Evolutionary conservation across 2,888 invertebrate species (phyloP), one percentile per base, ranked within the genome.

Genomic region (Acronicta alni): DNA sequence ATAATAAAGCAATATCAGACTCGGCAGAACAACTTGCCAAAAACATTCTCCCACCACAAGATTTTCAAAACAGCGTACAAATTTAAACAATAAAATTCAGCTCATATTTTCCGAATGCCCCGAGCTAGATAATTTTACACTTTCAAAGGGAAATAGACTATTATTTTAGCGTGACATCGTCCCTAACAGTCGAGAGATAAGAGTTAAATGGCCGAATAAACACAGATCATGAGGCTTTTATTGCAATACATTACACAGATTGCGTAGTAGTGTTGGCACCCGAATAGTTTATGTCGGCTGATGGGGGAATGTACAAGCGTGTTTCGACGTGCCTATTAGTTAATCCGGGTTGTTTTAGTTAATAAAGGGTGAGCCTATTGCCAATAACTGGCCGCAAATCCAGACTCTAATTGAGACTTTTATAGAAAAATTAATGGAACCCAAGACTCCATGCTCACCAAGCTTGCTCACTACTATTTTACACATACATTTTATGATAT

Each of bases 191-290:
- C 44, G 14, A n/a, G 65, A 67, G 78, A 81, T 82, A 80, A 77
- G 73, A 77, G 73, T 75, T 69, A 77, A 82, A 82, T 81, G 82
- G 70, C 61, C 73, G 66, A 76, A 81, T 79, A 78, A 81, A 81
- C 79, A 75, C 69, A 78, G 74, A 80, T 81, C 77, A 76, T 65
- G 78, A 71, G 70, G 71, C 67, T 72, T 77, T 76, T 77, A 80
- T 75, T 74, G 79, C 74, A 73, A 81, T 81, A 81, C 77, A 81
- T 82, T 81, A 80, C 67, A 49, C 67, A 73, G 79, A 79, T 81
- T 80, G 72, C 51, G 75, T 73, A 62, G 64, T 64, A 60, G 46
- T 71, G 72, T 75, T 77, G 75, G 68, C 77, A 72, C 43, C 49
- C 48, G 32, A 55, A 70, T 72, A 70, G 72, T 80, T 77, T 79